Evolutionary conservation across 2,888 invertebrate species (phyloP).

Genomic region (Ectropis crepuscularia): DNA sequence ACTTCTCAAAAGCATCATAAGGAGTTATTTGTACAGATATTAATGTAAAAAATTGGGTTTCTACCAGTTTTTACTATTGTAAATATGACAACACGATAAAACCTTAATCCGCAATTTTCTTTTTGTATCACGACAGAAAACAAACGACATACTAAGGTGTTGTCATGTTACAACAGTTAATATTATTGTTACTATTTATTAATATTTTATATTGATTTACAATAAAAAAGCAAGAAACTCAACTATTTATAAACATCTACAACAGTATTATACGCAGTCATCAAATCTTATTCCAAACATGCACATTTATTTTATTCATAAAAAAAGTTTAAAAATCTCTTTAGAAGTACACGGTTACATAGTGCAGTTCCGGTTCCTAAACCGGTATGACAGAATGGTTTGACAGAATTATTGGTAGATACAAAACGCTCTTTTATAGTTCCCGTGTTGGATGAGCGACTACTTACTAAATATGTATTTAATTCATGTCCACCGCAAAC

Average conservation of each 20-base stretch:
- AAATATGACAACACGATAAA: not conserved
- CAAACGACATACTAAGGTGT: not conserved
- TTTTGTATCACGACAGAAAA: not conserved
- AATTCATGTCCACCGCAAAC: not conserved
- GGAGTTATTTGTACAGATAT: not conserved
- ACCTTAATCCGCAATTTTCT: no score
- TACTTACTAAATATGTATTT: slow-evolving; percentile 15
- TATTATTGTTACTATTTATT: not conserved
- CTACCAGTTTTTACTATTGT: not conserved
- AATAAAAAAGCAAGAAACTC: slow-evolving; percentile 5
- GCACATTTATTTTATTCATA: slow-evolving; percentile 14
- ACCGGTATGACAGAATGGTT: slow-evolving; percentile 6
- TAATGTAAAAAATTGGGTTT: not conserved
- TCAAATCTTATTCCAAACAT: slow-evolving; percentile 20
- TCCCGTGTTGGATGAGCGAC: slow-evolving; percentile 3
- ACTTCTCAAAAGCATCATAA: slow-evolving; percentile 14
- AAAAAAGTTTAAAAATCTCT: slow-evolving; percentile 27
- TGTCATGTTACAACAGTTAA: no score
- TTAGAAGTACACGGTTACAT: slow-evolving; percentile 14
- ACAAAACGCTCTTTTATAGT: slow-evolving; percentile 3
- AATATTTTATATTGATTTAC: slow-evolving; percentile 4
- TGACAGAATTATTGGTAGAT: not conserved
- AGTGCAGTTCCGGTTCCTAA: slow-evolving; percentile 5
- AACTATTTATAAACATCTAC: slow-evolving; percentile 2
- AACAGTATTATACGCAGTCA: slow-evolving; percentile 11